Evolutionary conservation across 2,797 vertebrate species (phyloP), one percentile per base, ranked within the genome.

Genomic region (Enteromius radiatus): DNA sequence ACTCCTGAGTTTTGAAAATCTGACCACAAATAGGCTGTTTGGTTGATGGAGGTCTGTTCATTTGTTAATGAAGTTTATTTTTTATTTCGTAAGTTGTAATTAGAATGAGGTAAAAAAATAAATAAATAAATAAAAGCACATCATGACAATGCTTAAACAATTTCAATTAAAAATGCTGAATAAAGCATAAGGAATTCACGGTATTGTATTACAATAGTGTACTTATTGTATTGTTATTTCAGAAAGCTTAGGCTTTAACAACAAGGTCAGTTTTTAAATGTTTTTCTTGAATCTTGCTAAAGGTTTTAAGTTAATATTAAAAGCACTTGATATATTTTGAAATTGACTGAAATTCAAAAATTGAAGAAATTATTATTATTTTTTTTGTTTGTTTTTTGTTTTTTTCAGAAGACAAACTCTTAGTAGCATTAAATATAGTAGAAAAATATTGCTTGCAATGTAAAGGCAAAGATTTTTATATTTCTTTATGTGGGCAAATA

Each of bases 101-200:
- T 5, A 73, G 19, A 36, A 52, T 2, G 28, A 52, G 21, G 31
- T 56, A 2, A 49, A 36, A 56, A 21, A 21, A 56, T 41, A 41
- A 41, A 41, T 41, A 41, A 41, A 41, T 41, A 54, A 54, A 54
- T 43, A 74, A 56, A 75, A 5, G 49, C 31, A 38, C 31, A 23
- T n/a, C 5, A 56, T 75, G 11, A 41, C 33, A 59, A 59, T 75
- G 17, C n/a, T n/a, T 56, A 1, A 74, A 75, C 8, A 21, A 49
- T 75, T 75, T 75, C 10, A 75, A 75, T 75, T 9, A 17, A 54
- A 74, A 56, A 17, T 36, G n/a, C 33, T n/a, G 71, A 54, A 73
- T 17, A 52, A n/a, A 9, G 71, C 21, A 4, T 26, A 59, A 59
- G n/a, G 31, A 56, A 75, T 74, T 36, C 23, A 47, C 23, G 26